Conservation (phyloP, 2,888 invertebrate species). For the Spodoptera exigua region DNA sequence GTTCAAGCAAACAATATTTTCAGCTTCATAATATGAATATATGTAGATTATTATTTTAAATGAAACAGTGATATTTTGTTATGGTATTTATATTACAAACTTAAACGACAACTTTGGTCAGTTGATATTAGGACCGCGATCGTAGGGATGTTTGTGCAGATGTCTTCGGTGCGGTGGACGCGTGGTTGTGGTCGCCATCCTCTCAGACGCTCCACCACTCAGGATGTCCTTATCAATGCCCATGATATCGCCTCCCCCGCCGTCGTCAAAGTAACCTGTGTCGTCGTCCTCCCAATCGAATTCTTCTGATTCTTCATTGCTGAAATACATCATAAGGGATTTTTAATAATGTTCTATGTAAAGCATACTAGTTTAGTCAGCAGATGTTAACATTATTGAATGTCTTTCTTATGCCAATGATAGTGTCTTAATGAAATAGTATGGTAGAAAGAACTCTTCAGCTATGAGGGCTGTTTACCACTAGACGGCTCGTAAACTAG, state of each 20-base stretch:
- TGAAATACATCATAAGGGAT: slow-evolving; percentile 8
- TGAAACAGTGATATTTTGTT: slow-evolving; percentile 28
- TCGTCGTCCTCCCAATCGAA: slow-evolving; percentile 75
- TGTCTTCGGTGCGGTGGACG: slow-evolving; percentile 83
- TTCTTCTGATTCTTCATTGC: slow-evolving; percentile 68
- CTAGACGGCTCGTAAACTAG: too few species aligned
- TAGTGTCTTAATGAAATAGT: too few species aligned
- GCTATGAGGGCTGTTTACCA: too few species aligned
- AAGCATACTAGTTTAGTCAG: too few species aligned
- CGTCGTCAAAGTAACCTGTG: slow-evolving; percentile 75
- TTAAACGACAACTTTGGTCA: slow-evolving; percentile 43
- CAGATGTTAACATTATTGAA: too few species aligned
- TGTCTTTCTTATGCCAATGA: too few species aligned
- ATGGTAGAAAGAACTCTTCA: too few species aligned
- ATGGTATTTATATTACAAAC: slow-evolving; percentile 38
- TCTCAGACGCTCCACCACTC: slow-evolving; percentile 51
- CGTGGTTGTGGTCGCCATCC: slow-evolving; percentile 61
- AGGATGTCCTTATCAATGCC: slow-evolving; percentile 75
- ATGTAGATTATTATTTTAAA: too few species aligned
- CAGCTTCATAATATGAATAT: too few species aligned
- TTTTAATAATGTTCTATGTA: neutral
- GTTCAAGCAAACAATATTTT: too few species aligned
- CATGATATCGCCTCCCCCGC: slow-evolving; percentile 76
- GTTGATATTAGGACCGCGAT: slow-evolving; percentile 77
- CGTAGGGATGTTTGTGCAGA: slow-evolving; percentile 87